phyloP scores from a whole-genome alignment of 2,888 invertebrate species.

The Hydroisotoma schaefferi region DNA sequence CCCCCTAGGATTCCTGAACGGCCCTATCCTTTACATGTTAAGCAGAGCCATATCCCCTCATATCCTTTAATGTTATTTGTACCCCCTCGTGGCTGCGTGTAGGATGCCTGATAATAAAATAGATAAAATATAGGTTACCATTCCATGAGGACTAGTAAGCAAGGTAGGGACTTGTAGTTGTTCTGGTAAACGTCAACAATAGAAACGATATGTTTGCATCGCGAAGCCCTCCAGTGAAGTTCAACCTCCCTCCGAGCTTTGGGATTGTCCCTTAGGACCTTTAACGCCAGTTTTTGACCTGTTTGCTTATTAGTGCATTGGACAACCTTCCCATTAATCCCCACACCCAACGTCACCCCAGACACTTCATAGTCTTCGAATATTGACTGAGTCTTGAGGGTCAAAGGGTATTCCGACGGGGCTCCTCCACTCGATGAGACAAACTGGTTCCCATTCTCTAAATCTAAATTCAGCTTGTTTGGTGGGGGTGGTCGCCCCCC shows the following conservation, averaged over 20 bases:
- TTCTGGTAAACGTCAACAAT: slow-evolving; percentile 95
- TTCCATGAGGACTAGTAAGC: slow-evolving; percentile 98
- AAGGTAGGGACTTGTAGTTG: slow-evolving; percentile 83
- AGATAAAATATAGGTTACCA: too few relatives aligned
- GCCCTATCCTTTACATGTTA: too few relatives aligned
- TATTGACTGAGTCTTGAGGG: slow-evolving; percentile 71
- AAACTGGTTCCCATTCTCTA: too few relatives aligned
- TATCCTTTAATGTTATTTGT: too few relatives aligned
- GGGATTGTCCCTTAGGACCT: slow-evolving; percentile 85
- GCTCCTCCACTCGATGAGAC: too few relatives aligned
- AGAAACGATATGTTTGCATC: slow-evolving; percentile 88
- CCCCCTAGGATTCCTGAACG: too few relatives aligned
- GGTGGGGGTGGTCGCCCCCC: too few relatives aligned
- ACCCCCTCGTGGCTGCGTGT: too few relatives aligned
- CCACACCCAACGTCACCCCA: slow-evolving; percentile 87
- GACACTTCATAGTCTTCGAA: slow-evolving; percentile 89
- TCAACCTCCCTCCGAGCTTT: slow-evolving; percentile 95
- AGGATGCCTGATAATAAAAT: too few relatives aligned
- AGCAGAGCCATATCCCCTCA: too few relatives aligned
- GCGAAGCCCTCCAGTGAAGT: slow-evolving; percentile 88
- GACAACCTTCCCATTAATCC: slow-evolving; percentile 98
- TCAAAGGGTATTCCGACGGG: too few relatives aligned
- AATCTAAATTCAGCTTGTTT: background rate
- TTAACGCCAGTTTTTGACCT: slow-evolving; percentile 81
- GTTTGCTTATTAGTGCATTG: slow-evolving; percentile 77